Conservation (phyloP, 2,888 invertebrate genomes). For the Erpobdella octoculata region DNA sequence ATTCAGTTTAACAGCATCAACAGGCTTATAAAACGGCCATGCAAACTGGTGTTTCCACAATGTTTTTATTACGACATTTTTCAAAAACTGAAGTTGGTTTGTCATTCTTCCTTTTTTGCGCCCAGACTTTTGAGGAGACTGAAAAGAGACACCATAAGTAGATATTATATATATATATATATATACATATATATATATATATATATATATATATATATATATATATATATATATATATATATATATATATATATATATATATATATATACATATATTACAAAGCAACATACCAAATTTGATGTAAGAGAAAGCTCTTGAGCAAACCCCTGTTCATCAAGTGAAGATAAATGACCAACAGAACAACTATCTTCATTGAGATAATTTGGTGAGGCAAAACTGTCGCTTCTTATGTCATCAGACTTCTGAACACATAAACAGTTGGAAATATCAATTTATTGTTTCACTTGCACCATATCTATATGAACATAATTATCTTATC, state of each 20-base stretch:
- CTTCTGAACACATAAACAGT: background rate
- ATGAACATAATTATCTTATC: too few species aligned
- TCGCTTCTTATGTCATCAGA: background rate
- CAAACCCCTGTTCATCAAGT: background rate
- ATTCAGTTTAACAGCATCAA: conserved; percentile 88
- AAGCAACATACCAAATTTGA: background rate
- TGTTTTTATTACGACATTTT: conserved; percentile 86
- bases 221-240: background rate
- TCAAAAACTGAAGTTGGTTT: conserved; percentile 84
- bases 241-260: background rate
- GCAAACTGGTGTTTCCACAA: conserved; percentile 96
- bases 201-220: background rate
- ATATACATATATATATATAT: background rate
- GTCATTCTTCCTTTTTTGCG: conserved; percentile 55
- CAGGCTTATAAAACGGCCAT: conserved; percentile 97
- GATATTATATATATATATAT: background rate
- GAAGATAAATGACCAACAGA: background rate
- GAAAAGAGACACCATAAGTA: background rate
- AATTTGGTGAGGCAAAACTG: background rate
- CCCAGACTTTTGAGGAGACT: background rate
- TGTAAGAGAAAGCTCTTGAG: background rate
- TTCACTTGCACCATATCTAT: background rate
- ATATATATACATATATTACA: background rate
- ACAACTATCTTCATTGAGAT: background rate
- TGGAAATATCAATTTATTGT: background rate